Evolutionary conservation across 2,113 vertebrate genomes (phyloP).

Genomic region (Furnarius figulus): DNA sequence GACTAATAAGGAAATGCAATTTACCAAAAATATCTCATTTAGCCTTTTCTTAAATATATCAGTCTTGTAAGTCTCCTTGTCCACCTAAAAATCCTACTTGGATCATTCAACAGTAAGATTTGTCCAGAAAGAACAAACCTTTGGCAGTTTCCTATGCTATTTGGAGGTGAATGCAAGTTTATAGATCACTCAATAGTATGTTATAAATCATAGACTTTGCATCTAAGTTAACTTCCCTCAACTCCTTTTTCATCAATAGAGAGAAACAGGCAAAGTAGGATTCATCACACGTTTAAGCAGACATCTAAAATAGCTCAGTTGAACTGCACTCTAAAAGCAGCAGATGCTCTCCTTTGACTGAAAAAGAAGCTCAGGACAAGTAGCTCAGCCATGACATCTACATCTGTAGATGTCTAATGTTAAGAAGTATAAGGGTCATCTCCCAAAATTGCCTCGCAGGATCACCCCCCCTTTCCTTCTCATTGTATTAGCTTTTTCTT

Average conservation of each 20-base stretch:
- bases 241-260: background rate
- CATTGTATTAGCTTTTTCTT: background rate
- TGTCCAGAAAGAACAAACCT: background rate
- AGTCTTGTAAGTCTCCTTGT: background rate
- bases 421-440: background rate
- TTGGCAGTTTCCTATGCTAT: background rate
- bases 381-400: background rate
- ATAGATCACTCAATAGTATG: background rate
- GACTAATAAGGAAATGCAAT: constrained; percentile 51
- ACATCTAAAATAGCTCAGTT: background rate
- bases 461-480: background rate
- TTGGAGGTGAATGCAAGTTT: background rate
- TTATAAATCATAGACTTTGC: background rate
- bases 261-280: background rate
- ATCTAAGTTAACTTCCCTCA: background rate
- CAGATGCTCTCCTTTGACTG: background rate
- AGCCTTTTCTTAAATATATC: constrained; percentile 1
- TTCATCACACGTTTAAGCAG: background rate
- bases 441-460: background rate
- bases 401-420: background rate
- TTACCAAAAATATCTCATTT: constrained; percentile 47
- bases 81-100: background rate
- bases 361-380: background rate
- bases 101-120: background rate
- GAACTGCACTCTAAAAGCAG: background rate